Conservation (phyloP, 2,888 invertebrate species). For the Bhutanitis thaidina region DNA sequence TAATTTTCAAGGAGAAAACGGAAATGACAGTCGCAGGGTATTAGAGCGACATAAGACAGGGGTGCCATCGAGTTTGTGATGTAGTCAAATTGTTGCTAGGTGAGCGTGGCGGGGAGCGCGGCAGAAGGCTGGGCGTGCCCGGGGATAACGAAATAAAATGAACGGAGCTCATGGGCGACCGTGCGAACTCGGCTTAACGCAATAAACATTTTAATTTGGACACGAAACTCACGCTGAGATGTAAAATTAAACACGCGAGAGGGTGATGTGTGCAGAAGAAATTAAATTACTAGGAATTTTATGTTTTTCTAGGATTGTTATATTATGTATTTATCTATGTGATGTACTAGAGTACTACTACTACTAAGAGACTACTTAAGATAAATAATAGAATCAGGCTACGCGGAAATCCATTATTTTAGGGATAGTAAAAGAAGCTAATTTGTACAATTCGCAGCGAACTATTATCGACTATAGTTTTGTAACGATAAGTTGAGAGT, state of each 20-base stretch:
- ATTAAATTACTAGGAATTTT: slow-evolving; percentile 63
- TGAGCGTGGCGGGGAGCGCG: slow-evolving; percentile 41
- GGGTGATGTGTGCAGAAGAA: slow-evolving; percentile 59
- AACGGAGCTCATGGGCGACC: slow-evolving; percentile 57
- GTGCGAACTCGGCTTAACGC: slow-evolving; percentile 75
- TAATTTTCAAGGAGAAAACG: slow-evolving; percentile 29
- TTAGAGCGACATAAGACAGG: slow-evolving; percentile 61
- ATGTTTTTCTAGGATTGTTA: no score
- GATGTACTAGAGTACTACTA: no score
- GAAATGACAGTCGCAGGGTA: slow-evolving; percentile 68
- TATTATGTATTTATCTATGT: slow-evolving; percentile 27
- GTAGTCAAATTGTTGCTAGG: slow-evolving; percentile 56
- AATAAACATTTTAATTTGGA: slow-evolving; percentile 80
- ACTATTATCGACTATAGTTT: no score
- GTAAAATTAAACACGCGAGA: slow-evolving; percentile 63
- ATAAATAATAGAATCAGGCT: no score
- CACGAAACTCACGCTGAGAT: slow-evolving; percentile 77
- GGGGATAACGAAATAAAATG: slow-evolving; percentile 74
- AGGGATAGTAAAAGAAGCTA: no score
- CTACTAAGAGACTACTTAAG: no score
- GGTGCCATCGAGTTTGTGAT: slow-evolving; percentile 62
- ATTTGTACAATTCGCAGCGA: no score
- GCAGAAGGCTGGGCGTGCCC: slow-evolving; percentile 53
- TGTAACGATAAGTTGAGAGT: no score
- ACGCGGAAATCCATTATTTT: no score